phyloP scores from a whole-genome alignment of 2,888 invertebrate species.

The Villa cingulata region DNA sequence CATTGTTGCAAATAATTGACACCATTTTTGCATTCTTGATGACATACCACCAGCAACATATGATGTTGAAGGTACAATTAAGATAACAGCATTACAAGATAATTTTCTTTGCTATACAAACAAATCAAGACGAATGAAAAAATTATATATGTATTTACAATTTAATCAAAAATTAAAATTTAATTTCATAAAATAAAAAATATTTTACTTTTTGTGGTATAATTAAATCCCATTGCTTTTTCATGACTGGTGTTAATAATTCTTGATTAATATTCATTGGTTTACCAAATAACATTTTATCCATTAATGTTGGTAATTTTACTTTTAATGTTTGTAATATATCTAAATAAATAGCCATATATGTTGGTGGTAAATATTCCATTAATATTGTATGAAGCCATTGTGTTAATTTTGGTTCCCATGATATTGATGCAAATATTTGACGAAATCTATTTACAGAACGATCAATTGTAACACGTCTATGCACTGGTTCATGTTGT shows the following conservation, averaged over 20 bases:
- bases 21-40: constrained; percentile 55
- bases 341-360: constrained; percentile 61
- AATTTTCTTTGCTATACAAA: constrained; percentile 41
- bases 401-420: constrained; percentile 58
- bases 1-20: constrained; percentile 48
- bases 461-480: constrained; percentile 56
- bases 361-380: constrained; percentile 49
- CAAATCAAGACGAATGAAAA: neutral
- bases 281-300: constrained; percentile 53
- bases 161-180: neutral
- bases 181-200: neutral
- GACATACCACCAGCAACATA: constrained; percentile 34
- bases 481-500: constrained; percentile 51
- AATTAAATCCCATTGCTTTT: constrained; percentile 59
- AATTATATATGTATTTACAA: neutral
- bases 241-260: constrained; percentile 45
- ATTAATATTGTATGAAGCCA: constrained; percentile 64
- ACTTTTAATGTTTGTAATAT: constrained; percentile 57
- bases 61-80: constrained; percentile 47
- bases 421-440: constrained; percentile 53
- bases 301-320: constrained; percentile 57
- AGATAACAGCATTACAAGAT: constrained; percentile 52
- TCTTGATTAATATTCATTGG: constrained; percentile 45
- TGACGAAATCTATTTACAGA: constrained; percentile 52
- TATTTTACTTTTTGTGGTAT: constrained; percentile 43